A percentile compares a stretch with the other conserved stretches of the same genome.
Conservation (phyloP, 2,797 vertebrate species). For the Sandelia bainsii region DNA sequence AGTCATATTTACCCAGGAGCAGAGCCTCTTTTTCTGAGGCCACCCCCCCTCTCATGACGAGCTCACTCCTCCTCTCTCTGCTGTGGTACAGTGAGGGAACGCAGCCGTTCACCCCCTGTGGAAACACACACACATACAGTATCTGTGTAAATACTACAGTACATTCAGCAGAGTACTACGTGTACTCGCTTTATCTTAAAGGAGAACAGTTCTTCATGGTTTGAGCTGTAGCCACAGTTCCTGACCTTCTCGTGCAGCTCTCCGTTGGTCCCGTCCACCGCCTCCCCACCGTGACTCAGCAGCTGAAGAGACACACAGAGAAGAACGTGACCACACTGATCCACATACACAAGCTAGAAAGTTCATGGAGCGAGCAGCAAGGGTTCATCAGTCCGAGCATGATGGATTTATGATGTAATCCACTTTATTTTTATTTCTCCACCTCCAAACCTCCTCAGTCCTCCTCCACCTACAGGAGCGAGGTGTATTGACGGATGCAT, state of each 20-base stretch:
- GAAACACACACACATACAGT: slow-evolving; percentile 17
- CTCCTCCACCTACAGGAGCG: neutral
- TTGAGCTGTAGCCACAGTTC: too few species aligned
- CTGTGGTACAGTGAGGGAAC: slow-evolving; percentile 86
- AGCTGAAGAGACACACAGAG: slow-evolving; percentile 46
- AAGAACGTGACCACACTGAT: slow-evolving; percentile 1
- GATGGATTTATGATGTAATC: too few species aligned
- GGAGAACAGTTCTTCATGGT: too few species aligned
- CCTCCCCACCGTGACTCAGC: slow-evolving; percentile 45
- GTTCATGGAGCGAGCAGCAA: too few species aligned
- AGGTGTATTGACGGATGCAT: neutral
- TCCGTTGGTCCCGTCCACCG: slow-evolving; percentile 49
- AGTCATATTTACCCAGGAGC: slow-evolving; percentile 89
- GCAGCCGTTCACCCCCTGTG: slow-evolving; percentile 89
- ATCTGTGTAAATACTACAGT: too few species aligned
- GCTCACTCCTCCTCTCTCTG: slow-evolving; percentile 88
- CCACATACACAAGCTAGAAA: too few species aligned
- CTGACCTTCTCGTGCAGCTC: slow-evolving; percentile 65
- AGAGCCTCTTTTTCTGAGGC: slow-evolving; percentile 95
- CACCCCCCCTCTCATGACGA: slow-evolving; percentile 82
- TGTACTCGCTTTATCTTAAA: too few species aligned
- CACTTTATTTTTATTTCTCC: neutral
- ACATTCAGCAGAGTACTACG: too few species aligned
- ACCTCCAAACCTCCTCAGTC: neutral
- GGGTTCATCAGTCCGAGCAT: too few species aligned